Base-by-base conservation (phyloP, 2,797 vertebrate genomes). In the Microctenopoma stevenorrisi region DNA sequence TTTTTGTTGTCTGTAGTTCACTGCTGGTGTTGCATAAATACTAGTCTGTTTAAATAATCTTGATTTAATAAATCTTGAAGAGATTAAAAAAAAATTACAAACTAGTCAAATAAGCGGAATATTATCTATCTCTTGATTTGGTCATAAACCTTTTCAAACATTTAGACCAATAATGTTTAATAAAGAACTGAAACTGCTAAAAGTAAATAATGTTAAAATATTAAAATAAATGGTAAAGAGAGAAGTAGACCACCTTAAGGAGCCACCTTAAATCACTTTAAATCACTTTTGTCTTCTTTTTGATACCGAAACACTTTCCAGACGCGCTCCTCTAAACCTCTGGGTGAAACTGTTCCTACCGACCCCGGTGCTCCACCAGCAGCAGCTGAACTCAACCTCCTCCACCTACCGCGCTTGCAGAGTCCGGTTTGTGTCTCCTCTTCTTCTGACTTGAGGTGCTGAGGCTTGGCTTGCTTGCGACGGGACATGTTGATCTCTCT, bases 401-500 rank as follows among this genome's bases (percentile, higher is more conserved):
- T 3, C 30, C 61, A 83, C 96, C 91, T 95, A 98, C 96, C 96
- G 81, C 93, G 85, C 66, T 89, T 87, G 18, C 93, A 79, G 89
- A 90, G 86, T 88, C 94, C 93, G 73, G 63, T 88, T 71, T 75
- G 92, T 26, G 90, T 87, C 76, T 91, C 92, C 72, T 95, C 96
- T 83, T 95, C 95, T 70, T 97, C 97, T 67, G 96, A 94, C 86
- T 88, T 93, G 90, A 98, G 96, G 83, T 97, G 97, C 94, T 97
- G 97, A 69, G 98, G 98, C 85, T 97, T 97, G 87, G 97, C 95
- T 94, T 99, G 98, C 93, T 99, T 99, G 92, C 98, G 95, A 81
- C 98, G 97, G 94, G 98, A 99, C 98, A 99, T 99, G 94, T 94
- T 95, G 96, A 90, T 83, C 64, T 25, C 51, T 92, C 86, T 90